Conservation (phyloP, 2,888 invertebrate genomes). For the Sussaba pulchella region DNA sequence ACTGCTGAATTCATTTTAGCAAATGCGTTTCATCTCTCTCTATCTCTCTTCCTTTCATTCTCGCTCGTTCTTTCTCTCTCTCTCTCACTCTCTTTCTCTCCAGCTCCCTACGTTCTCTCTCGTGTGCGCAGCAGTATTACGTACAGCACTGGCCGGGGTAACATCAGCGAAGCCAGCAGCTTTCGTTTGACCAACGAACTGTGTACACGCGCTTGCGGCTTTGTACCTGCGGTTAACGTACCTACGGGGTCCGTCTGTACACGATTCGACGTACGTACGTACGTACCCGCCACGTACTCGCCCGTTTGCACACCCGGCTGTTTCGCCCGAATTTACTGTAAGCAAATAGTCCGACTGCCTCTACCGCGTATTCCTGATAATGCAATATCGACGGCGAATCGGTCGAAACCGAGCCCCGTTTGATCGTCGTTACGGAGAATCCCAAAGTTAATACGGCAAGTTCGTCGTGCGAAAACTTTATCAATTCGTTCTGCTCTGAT, state of each 20-base stretch:
- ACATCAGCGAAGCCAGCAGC: slow-evolving; percentile 20
- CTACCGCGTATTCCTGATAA: slow-evolving; percentile 55
- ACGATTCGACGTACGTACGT: slow-evolving; percentile 14
- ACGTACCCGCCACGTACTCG: slow-evolving; percentile 36
- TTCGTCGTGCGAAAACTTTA: neutral
- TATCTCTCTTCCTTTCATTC: no score
- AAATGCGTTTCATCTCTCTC: no score
- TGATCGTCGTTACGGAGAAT: slow-evolving; percentile 32
- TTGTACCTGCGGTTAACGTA: slow-evolving; percentile 66
- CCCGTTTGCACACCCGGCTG: slow-evolving; percentile 45
- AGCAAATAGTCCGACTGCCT: slow-evolving; percentile 58
- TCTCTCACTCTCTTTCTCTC: slow-evolving; percentile 20
- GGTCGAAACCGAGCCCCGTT: slow-evolving; percentile 46
- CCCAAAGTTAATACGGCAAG: neutral
- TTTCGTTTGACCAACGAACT: slow-evolving; percentile 61
- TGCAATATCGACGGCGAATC: slow-evolving; percentile 55
- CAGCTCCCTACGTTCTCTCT: slow-evolving; percentile 27
- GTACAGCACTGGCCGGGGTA: no score
- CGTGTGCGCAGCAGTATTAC: slow-evolving; percentile 45
- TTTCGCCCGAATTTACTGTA: slow-evolving; percentile 41
- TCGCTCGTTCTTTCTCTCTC: no score
- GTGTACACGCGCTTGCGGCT: slow-evolving; percentile 62
- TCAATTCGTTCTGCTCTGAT: no score
- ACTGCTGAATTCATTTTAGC: slow-evolving; percentile 39
- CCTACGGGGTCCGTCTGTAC: slow-evolving; percentile 37